phyloP scores from a whole-genome alignment of 2,797 vertebrate species.

The Vipera ursinii region DNA sequence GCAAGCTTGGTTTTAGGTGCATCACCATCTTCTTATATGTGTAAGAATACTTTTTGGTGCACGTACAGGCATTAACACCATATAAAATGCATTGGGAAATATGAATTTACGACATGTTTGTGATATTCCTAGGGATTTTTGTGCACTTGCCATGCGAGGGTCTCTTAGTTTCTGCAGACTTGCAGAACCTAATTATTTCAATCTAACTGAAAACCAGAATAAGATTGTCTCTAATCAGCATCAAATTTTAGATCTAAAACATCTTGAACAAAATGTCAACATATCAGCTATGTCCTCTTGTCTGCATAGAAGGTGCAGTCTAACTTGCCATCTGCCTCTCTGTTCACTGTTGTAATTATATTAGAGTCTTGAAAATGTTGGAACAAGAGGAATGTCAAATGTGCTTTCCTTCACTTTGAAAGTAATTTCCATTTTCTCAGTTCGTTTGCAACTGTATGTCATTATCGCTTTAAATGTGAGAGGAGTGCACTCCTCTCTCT shows the following conservation, averaged over 20 bases:
- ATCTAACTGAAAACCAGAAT: constrained; percentile 25
- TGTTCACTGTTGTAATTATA: constrained; percentile 68
- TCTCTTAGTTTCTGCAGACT: background rate
- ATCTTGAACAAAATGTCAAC: constrained; percentile 72
- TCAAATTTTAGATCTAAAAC: constrained; percentile 61
- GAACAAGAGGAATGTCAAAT: constrained; percentile 68
- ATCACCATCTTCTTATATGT: background rate
- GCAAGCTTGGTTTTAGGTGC: background rate
- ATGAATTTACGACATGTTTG: background rate
- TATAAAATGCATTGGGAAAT: background rate
- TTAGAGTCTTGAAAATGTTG: constrained; percentile 52
- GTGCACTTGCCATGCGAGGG: no score
- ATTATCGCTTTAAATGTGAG: constrained; percentile 67
- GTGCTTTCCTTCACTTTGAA: constrained; percentile 60
- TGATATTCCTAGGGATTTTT: background rate
- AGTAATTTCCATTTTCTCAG: constrained; percentile 68
- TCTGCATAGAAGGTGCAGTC: constrained; percentile 59
- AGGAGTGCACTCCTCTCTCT: background rate
- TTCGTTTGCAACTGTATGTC: constrained; percentile 58
- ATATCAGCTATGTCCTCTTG: constrained; percentile 65
- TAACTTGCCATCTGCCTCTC: constrained; percentile 70
- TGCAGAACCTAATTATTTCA: constrained; percentile 25
- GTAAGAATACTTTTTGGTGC: background rate
- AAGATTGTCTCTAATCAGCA: constrained; percentile 48
- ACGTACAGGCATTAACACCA: background rate